Conservation (phyloP, 1,140 invertebrate species). For the Anagrus nilaparvatae region DNA sequence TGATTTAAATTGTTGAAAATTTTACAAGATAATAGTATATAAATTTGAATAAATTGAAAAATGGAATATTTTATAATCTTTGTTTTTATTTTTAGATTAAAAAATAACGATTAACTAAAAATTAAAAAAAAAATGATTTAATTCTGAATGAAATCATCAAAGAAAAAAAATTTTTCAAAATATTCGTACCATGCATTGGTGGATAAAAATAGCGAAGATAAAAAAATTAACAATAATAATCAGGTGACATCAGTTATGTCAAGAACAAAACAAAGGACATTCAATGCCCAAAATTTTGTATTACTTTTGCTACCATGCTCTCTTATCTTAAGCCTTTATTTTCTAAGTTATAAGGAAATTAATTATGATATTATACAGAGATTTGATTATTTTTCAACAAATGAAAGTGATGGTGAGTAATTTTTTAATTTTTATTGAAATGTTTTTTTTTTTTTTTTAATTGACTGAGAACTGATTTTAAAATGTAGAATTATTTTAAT, state of each 20-base stretch:
- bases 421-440: background rate
- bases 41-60: no score
- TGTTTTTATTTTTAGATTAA: no score
- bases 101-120: no score
- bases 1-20: no score
- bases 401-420: conserved; percentile 18
- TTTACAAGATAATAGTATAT: no score
- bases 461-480: background rate
- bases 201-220: background rate
- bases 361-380: conserved; percentile 24
- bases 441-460: background rate
- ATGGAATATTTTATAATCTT: no score
- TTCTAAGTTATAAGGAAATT: conserved; percentile 21
- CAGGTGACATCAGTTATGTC: background rate
- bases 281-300: conserved; percentile 19
- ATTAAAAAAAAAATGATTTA: background rate
- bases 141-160: background rate
- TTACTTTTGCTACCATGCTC: conserved; percentile 28
- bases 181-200: no score
- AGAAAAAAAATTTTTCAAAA: no score
- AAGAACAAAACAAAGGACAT: no score
- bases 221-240: background rate
- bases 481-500: background rate
- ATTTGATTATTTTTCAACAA: conserved; percentile 21
- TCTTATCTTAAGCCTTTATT: conserved; percentile 29